These are phyloP conservation scores for Dromaius novaehollandiae DNA, from an alignment of 2,113 vertebrate genomes.

Conservation along the genomic window DNA sequence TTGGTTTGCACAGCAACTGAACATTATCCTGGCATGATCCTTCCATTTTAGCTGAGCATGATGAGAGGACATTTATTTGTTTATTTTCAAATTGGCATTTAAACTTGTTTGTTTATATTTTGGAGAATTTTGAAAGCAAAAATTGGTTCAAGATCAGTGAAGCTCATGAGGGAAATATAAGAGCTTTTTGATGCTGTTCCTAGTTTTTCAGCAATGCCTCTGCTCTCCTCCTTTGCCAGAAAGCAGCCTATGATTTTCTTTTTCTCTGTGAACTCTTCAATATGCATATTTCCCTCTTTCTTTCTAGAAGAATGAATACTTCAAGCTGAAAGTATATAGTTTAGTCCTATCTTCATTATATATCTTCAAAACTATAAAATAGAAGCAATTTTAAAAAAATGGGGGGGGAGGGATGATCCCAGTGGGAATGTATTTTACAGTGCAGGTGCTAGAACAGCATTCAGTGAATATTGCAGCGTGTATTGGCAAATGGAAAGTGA, in stretches of 20 bases:
- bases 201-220: background rate
- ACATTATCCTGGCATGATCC: background rate
- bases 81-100: background rate
- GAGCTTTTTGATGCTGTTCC: background rate
- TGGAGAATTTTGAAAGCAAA: background rate
- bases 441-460: background rate
- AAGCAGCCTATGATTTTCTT: background rate
- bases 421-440: background rate
- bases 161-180: background rate
- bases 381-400: background rate
- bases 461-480: too few species aligned
- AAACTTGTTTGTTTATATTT: background rate
- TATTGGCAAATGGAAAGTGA: background rate
- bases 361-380: background rate
- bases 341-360: background rate
- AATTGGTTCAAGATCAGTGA: background rate
- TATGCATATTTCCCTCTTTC: background rate
- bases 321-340: background rate
- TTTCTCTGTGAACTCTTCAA: background rate
- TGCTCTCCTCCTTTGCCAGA: background rate
- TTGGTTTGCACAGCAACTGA: background rate
- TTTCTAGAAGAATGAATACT: background rate
- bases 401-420: background rate
- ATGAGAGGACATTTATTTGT: background rate
- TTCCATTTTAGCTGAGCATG: background rate